Evolutionary conservation across 1,140 invertebrate genomes (phyloP).

Genomic region (Mya arenaria): DNA sequence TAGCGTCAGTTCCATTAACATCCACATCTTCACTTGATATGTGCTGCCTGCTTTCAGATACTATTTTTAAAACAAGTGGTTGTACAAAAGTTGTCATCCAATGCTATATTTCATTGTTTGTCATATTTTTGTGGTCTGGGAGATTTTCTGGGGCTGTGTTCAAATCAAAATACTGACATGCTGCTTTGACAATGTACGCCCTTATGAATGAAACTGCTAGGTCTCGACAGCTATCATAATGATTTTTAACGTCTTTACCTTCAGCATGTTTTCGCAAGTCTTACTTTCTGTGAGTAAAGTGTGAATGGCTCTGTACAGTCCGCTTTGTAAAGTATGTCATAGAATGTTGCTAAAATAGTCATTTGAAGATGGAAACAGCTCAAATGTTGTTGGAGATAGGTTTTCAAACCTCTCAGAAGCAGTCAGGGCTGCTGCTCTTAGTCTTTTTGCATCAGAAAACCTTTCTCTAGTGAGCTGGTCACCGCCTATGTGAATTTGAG

Average conservation of each 20-base stretch:
- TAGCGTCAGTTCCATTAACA: not conserved
- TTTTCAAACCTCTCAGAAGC: not conserved
- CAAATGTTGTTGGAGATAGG: slow-evolving; percentile 36
- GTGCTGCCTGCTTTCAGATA: not conserved
- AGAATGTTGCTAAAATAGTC: not conserved
- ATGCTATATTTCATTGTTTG: slow-evolving; percentile 18
- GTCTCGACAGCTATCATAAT: slow-evolving; percentile 50
- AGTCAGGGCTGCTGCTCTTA: slow-evolving; percentile 8
- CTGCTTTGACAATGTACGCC: slow-evolving; percentile 39
- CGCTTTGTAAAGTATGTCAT: not conserved
- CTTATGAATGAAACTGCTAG: slow-evolving; percentile 49
- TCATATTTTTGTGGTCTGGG: not conserved
- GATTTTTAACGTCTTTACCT: slow-evolving; percentile 40
- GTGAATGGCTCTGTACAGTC: slow-evolving; percentile 18
- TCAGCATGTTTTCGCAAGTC: slow-evolving; percentile 40
- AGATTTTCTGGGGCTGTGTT: slow-evolving; percentile 1
- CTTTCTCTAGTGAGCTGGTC: slow-evolving; percentile 14
- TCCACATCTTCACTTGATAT: not conserved
- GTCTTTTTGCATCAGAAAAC: slow-evolving; percentile 12
- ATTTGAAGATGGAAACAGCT: not conserved
- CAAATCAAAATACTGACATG: slow-evolving; percentile 29
- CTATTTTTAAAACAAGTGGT: slow-evolving; percentile 3
- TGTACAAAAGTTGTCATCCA: not conserved
- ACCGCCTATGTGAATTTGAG: not conserved
- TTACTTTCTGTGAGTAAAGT: slow-evolving; percentile 8